Base-by-base conservation (phyloP, 2,888 invertebrate genomes). In the Villa cingulata region DNA sequence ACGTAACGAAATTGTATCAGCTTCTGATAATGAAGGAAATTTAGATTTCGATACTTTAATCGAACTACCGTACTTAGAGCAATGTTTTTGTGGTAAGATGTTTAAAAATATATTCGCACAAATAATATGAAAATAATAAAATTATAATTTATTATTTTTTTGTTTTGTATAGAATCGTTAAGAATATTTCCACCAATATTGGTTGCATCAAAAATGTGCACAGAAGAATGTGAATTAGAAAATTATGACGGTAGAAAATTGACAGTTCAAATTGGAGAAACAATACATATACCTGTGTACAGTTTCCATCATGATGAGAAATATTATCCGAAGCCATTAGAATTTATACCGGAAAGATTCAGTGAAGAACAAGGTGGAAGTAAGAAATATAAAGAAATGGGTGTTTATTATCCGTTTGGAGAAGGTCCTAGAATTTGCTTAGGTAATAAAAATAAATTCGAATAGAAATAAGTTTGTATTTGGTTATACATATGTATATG, bases 351-450 rank as follows among this genome's bases (percentile, higher is more conserved):
- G 0, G 65, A 67, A 9, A 59, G 66, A 0, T 66, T 66, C 37
- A 47, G 55, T 37, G 45, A 51, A 19, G 59, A 60, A 20, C 55
- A 59, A n/a, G 63, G 64, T 45, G 63, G 62, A 1, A 45, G 46
- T 1, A 65, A 63, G 49, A 56, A 54, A 27, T 63, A 55, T 23
- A 55, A 59, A 0, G 66, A 68, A 3, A 54, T 54, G 16, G 66
- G 66, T 5, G 55, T 57, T 1, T 66, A 55, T 38, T 55, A 60
- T 41, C 59, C 58, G 2, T 68, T 66, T 39, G 63, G 65, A 1
- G 64, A 68, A 54, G 69, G 67, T 4, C 68, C 67, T 0, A 58
- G 67, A 43, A 47, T 59, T 9, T 68, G 66, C 48, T 54, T 65
- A 43, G 68, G 65, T 63, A 15, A 40, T 50, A 42, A 20, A 15